Conservation (phyloP, 2,888 invertebrate species). For the Drosophila prostipennis region DNA sequence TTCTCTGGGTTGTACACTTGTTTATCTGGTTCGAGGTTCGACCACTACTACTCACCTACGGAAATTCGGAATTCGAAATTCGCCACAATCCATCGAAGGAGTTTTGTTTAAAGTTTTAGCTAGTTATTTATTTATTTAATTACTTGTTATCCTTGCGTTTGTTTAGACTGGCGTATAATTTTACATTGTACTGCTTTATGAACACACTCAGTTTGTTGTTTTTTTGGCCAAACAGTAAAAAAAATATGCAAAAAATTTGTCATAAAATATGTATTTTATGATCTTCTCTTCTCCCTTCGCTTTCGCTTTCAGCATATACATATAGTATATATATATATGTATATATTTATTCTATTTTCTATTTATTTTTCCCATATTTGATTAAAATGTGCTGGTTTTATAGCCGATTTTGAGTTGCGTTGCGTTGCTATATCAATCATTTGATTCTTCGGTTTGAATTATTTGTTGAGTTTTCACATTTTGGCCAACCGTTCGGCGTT, state of each 20-base stretch:
- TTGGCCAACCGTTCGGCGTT: slow-evolving; percentile 7
- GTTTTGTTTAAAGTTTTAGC: not conserved
- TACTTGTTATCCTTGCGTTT: slow-evolving; percentile 14
- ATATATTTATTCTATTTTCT: slow-evolving; percentile 19
- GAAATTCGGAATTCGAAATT: not conserved
- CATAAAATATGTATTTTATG: slow-evolving; percentile 45
- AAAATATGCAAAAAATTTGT: slow-evolving; percentile 65
- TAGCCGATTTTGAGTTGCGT: slow-evolving; percentile 20
- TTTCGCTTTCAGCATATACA: slow-evolving; percentile 3
- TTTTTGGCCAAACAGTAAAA: slow-evolving; percentile 62
- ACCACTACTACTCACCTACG: not conserved
- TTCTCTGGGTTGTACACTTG: not conserved
- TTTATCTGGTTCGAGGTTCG: not conserved
- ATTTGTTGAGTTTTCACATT: slow-evolving; percentile 10
- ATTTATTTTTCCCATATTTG: slow-evolving; percentile 12
- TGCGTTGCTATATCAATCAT: slow-evolving; percentile 5
- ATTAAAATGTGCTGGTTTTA: slow-evolving; percentile 8
- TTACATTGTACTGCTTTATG: slow-evolving; percentile 48
- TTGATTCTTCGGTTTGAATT: slow-evolving; percentile 1
- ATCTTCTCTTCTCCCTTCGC: slow-evolving; percentile 30
- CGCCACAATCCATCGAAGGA: not conserved
- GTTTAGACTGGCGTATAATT: slow-evolving; percentile 14
- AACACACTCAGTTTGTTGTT: slow-evolving; percentile 61
- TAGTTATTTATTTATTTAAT: slow-evolving; percentile 4
- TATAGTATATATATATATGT: slow-evolving; percentile 11